phyloP scores from a whole-genome alignment of 2,888 invertebrate genomes.

The Kryphioiulus occultus region DNA sequence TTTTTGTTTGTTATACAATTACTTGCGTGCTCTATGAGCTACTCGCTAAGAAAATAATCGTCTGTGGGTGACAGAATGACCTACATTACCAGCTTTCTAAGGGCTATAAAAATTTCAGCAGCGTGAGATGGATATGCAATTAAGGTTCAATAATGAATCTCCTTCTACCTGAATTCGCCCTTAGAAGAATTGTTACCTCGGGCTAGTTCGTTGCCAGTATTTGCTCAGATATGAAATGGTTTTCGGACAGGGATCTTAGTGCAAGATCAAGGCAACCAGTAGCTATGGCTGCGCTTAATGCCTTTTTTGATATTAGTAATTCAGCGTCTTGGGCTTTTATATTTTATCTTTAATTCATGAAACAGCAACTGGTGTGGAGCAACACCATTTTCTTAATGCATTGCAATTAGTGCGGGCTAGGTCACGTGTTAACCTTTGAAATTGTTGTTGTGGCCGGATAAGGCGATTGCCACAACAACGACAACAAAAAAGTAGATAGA shows the following conservation, averaged over 20 bases:
- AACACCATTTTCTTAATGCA: background rate
- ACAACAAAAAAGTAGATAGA: no score
- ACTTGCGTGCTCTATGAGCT: background rate
- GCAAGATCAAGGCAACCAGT: background rate
- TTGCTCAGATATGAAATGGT: slow-evolving; percentile 16
- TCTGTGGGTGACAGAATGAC: slow-evolving; percentile 10
- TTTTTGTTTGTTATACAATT: background rate
- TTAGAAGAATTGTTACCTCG: background rate
- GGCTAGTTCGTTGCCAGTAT: background rate
- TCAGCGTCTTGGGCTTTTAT: background rate
- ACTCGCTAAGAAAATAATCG: background rate
- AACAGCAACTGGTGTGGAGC: background rate
- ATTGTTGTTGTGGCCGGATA: no score
- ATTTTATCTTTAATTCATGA: slow-evolving; percentile 17
- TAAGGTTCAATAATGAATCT: slow-evolving; percentile 11
- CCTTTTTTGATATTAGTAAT: background rate
- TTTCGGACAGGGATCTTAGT: background rate
- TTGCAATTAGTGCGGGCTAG: background rate
- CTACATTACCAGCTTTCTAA: slow-evolving; percentile 8
- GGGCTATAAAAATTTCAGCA: background rate
- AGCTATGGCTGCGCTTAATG: background rate
- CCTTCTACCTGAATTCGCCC: background rate
- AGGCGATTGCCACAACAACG: no score
- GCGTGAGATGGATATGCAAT: slow-evolving; percentile 13
- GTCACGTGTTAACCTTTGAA: no score